A percentile compares a stretch with the other conserved stretches of the same genome.
Evolutionary conservation across 2,888 invertebrate species (phyloP).

Genomic region (Oscheius sp.): DNA sequence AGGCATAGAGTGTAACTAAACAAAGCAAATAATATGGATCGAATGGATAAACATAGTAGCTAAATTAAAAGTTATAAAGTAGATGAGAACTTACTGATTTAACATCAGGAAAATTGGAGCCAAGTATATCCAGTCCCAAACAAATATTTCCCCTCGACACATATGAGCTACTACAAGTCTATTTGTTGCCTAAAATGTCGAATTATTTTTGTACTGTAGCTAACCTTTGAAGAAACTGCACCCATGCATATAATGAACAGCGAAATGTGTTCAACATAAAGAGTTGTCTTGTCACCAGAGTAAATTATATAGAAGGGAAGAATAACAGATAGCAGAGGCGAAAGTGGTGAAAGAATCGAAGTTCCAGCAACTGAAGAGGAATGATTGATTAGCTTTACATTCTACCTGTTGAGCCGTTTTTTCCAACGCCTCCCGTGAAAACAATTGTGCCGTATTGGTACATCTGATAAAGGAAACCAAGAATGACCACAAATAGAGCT

Average conservation of each 20-base stretch:
- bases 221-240: constrained; percentile 76
- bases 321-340: constrained; percentile 88
- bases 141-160: constrained; percentile 98
- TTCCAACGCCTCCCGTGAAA: constrained; percentile 87
- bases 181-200: constrained; percentile 79
- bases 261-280: constrained; percentile 83
- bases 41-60: constrained; percentile 27
- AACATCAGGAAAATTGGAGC: constrained; percentile 92
- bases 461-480: constrained; percentile 58
- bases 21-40: constrained; percentile 19
- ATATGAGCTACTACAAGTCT: constrained; percentile 98
- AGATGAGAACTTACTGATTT: constrained; percentile 82
- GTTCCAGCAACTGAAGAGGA: constrained; percentile 46
- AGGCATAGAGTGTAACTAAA: constrained; percentile 68
- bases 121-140: constrained; percentile 89
- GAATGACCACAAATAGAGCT: constrained; percentile 57
- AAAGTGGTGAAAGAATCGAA: constrained; percentile 90
- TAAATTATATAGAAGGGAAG: constrained; percentile 91
- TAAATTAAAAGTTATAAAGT: background rate
- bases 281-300: constrained; percentile 75
- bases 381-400: background rate
- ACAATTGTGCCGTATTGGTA: constrained; percentile 70
- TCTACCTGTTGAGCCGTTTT: constrained; percentile 95
- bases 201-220: too few relatives aligned
- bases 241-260: constrained; percentile 94